A percentile compares a stretch with the other conserved stretches of the same genome.
These are phyloP conservation scores for Manacus vitellinus DNA, from an alignment of 2,113 vertebrate species.

Conservation along the genomic window DNA sequence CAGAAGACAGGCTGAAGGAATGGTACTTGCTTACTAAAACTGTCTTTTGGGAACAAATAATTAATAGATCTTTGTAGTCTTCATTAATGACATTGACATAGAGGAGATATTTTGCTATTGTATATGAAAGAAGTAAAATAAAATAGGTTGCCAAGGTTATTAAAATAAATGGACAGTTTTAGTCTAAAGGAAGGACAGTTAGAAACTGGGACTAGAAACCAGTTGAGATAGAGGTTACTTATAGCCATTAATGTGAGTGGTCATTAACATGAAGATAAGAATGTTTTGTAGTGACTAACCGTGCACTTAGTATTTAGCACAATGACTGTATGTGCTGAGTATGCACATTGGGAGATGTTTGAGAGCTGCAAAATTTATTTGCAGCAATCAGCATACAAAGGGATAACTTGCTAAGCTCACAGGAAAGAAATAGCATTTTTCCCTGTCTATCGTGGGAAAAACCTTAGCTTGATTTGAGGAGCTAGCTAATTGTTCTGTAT, in stretches of 20 bases:
- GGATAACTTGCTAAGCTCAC: background rate
- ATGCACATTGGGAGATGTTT: background rate
- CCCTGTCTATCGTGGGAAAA: background rate
- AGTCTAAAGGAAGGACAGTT: background rate
- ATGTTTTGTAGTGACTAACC: background rate
- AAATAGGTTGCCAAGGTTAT: background rate
- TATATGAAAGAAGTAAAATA: background rate
- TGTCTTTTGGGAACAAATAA: background rate
- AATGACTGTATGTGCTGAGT: background rate
- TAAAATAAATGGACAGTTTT: background rate
- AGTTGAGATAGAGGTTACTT: background rate
- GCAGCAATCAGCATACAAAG: background rate
- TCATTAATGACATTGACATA: background rate
- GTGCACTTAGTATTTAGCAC: background rate
- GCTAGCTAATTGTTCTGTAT: conserved; percentile 23
- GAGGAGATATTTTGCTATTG: background rate
- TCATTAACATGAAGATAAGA: background rate
- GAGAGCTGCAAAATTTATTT: conserved; percentile 9
- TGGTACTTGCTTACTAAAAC: background rate
- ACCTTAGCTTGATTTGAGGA: conserved; percentile 3
- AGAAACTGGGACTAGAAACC: background rate
- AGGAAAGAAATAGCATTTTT: background rate
- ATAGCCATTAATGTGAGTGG: background rate
- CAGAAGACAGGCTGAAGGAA: background rate
- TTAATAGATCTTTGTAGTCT: background rate